phyloP scores from a whole-genome alignment of 2,888 invertebrate genomes.

The Meta bourneti region DNA sequence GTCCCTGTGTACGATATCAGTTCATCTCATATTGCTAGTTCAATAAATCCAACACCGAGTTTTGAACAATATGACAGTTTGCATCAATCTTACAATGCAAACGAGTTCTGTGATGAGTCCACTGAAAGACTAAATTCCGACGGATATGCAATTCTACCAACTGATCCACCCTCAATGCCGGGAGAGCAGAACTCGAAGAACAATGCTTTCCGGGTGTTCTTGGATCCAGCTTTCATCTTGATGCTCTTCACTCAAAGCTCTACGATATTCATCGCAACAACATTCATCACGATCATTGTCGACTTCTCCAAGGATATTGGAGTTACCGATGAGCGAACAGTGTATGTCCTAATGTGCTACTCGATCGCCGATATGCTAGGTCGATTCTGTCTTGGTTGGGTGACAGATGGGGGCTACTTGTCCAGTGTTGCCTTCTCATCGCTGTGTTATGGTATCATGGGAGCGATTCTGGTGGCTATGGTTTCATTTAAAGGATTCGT shows the following conservation, averaged over 20 bases:
- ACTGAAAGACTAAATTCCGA: no score
- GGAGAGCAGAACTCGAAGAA: not conserved
- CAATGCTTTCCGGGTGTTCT: not conserved
- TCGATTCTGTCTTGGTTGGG: not conserved
- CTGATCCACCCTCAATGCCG: no score
- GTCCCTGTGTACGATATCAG: no score
- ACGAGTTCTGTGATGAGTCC: no score
- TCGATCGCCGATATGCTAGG: not conserved
- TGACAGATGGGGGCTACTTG: slow-evolving; percentile 4
- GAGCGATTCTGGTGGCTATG: not conserved
- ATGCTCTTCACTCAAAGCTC: slow-evolving; percentile 18
- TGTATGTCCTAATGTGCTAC: slow-evolving; percentile 5
- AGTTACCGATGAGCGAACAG: not conserved
- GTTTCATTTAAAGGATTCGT: slow-evolving; percentile 18
- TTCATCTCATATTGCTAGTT: no score
- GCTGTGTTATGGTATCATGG: not conserved
- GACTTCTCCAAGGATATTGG: slow-evolving; percentile 4
- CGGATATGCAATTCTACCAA: no score
- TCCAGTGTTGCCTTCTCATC: slow-evolving; percentile 17
- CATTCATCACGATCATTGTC: not conserved
- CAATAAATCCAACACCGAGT: no score
- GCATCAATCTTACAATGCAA: no score
- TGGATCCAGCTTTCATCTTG: not conserved
- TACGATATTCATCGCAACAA: not conserved
- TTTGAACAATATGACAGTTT: no score